Percentiles rank a stretch among this genome's conserved stretches.
phyloP scores from a whole-genome alignment of 2,888 invertebrate genomes.

The Dione juno region DNA sequence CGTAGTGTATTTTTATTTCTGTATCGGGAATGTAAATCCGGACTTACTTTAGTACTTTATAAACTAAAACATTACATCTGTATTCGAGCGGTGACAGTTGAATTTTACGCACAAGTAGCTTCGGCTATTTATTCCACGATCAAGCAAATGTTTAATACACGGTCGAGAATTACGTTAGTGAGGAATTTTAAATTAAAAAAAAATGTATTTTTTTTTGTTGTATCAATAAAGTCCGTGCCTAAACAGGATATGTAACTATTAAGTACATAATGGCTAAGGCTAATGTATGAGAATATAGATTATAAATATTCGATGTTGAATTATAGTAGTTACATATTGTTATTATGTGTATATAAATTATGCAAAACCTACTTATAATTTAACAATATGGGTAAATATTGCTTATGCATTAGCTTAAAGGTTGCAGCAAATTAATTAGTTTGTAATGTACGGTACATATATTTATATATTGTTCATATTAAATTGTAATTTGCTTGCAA shows the following conservation, averaged over 20 bases:
- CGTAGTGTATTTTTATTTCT: too few species aligned
- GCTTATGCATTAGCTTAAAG: not conserved
- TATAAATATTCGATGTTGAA: slow-evolving; percentile 10
- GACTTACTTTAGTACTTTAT: too few species aligned
- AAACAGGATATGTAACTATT: not conserved
- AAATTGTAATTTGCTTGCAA: slow-evolving; percentile 33
- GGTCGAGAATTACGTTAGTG: too few species aligned
- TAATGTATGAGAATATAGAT: not conserved
- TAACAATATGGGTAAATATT: not conserved
- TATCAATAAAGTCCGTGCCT: too few species aligned
- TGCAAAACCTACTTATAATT: not conserved
- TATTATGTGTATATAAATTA: not conserved
- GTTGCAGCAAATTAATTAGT: not conserved
- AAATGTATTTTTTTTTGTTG: too few species aligned
- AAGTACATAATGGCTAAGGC: not conserved
- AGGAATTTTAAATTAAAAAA: too few species aligned
- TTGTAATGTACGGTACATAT: not conserved
- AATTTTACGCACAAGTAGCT: too few species aligned
- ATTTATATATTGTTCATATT: not conserved
- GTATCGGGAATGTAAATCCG: too few species aligned
- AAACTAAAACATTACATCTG: too few species aligned
- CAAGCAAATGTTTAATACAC: too few species aligned
- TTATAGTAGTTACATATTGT: not conserved
- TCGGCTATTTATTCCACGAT: too few species aligned
- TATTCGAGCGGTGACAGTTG: too few species aligned